Base-by-base conservation (phyloP, 2,113 vertebrate species). In the Tyto alba region DNA sequence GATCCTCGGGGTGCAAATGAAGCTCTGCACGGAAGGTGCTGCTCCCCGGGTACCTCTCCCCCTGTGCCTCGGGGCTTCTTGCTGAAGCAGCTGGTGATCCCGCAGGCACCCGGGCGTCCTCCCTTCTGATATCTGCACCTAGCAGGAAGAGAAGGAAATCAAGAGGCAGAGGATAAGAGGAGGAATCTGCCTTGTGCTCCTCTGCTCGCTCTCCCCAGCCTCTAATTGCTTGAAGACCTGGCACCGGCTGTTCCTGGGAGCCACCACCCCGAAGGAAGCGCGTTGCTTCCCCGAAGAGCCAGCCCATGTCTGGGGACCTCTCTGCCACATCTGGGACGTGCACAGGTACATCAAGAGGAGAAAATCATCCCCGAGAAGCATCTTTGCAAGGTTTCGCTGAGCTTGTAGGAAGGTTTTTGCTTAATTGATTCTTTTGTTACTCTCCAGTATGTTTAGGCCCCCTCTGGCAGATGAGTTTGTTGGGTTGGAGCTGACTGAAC, bases 311-410 rank as follows among this genome's bases (percentile, higher is more conserved):
- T 88, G 50, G 94, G 87, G 95, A 90, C 55, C 38, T 68, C 80
- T 11, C 43, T 64, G 43, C 32, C 0, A 0, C 68, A 40, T 57
- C 27, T 60, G 95, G 64, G 87, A 88, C 68, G 76, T 3, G 1
- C 38, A 16, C 34, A 41, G 36, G 47, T 52, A 84, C 81, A 71
- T 92, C 78, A 91, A 80, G 88, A 90, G 43, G 29, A 80, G 57
- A 48, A 48, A 71, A 78, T 59, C 60, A 41, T 43, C 57, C 67
- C 2, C 0, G 3, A 56, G 69, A 94, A 87, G 41, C 80, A 41
- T 69, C 73, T 95, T 77, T 16, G 9, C 3, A 20, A 85, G 34
- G 30, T 94, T 96, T 90, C 91, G 89, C 93, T 97, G 95, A 94
- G 90, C 87, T 89, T 21, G 89, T 90, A 90, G 80, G 69, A 95